Evolutionary conservation across 2,888 invertebrate genomes (phyloP), one percentile per base, ranked within the genome.

Genomic region (Strigamia transsilvanica): DNA sequence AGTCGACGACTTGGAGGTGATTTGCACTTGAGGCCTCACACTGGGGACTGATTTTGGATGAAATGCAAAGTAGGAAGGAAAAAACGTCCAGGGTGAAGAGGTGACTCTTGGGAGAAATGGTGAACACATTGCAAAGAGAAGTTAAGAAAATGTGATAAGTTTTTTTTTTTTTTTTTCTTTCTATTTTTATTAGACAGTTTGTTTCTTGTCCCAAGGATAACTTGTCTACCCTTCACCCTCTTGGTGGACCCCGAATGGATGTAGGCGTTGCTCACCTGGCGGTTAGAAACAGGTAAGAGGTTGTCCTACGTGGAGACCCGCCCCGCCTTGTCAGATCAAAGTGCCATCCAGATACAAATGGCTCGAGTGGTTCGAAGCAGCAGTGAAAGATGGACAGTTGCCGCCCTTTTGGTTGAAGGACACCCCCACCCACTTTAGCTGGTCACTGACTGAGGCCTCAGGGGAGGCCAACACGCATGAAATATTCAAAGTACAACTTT

Each of bases 281-380:
- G 73, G 73, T 27, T 10, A 9, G 27, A 27, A 73, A 73, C 27
- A 73, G 73, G 73, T 23, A 73, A 73, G 73, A 73, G 73, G 73
- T 73, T 73, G 73, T 73, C 73, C 73, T 15, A 32, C 15, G 73
- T 73, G 73, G 73, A 73, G 73, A 73, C 73, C 73, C 73, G 73
- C 73, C 73, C 73, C 73, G 73, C 73, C 73, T 73, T 73, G 73
- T 73, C 73, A 73, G 73, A 73, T 73, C 73, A 73, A 73, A 73
- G 73, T 73, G 73, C 73, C 73, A 73, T 73, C 73, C 73, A 73
- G 32, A 73, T 73, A 73, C 73, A 73, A 73, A 73, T 73, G 73
- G 73, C 27, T 27, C 27, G 27, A 12, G 73, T 32, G 73, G 73
- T 32, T 73, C 27, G 73, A 73, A 32, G 73, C 32, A 73, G 73